Conservation (phyloP, 2,797 vertebrate species). For the Peromyscus melanophrys region DNA sequence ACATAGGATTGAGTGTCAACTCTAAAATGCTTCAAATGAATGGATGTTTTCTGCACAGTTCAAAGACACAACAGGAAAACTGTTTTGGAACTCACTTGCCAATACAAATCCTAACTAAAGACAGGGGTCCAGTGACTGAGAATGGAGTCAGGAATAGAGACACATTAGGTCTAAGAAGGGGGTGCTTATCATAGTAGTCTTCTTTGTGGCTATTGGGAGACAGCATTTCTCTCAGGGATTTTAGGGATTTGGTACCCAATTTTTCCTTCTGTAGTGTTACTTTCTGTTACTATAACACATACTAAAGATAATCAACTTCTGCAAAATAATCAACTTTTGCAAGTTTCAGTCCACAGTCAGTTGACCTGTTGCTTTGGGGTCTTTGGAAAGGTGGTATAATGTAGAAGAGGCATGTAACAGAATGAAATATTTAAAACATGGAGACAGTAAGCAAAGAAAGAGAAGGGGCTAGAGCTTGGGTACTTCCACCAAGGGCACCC, state of each 20-base stretch:
- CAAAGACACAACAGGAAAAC: not conserved
- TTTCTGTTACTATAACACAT: not conserved
- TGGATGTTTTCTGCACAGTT: not conserved
- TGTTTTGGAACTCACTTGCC: constrained; percentile 7
- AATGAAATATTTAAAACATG: not conserved
- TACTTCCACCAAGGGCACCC: no score
- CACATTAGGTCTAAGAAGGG: not conserved
- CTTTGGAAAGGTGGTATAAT: not conserved
- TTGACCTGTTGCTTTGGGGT: not conserved
- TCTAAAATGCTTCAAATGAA: not conserved
- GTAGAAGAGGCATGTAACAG: not conserved
- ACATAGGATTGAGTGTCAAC: not conserved
- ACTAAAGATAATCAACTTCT: not conserved
- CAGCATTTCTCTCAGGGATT: not conserved
- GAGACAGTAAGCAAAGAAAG: not conserved
- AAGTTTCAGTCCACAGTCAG: not conserved
- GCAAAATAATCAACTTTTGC: not conserved
- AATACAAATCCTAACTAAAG: not conserved
- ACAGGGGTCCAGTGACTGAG: not conserved
- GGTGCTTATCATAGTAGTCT: not conserved
- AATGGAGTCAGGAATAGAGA: not conserved
- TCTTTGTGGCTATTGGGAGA: not conserved
- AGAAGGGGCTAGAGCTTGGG: not conserved
- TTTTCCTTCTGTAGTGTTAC: not conserved
- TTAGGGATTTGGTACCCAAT: not conserved